Base-by-base conservation (phyloP, 2,113 vertebrate species). In the Glaucomys volans region DNA sequence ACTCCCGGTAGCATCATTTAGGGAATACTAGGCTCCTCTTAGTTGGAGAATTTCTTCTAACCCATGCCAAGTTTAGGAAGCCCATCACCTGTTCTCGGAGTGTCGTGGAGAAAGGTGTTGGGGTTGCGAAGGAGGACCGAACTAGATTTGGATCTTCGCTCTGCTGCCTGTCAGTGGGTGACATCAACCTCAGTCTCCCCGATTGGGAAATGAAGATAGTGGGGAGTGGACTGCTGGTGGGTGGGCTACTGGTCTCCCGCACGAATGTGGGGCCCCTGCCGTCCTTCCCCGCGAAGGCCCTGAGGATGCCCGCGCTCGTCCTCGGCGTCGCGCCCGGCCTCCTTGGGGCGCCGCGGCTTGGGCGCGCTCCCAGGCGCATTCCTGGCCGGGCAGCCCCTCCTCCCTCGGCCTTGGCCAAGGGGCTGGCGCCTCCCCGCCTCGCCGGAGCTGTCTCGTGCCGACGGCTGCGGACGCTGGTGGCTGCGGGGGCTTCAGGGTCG, bases 301-400 rank as follows among this genome's bases (percentile, higher is more conserved):
- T 5, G 32, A n/a, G 74, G 91, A 74, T 95, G 96, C 91, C 93
- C 71, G 90, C 95, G 82, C 93, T 74, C 59, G 79, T 67, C 50
- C 88, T 89, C 92, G 67, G 97, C 88, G 69, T 75, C 16, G 71
- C 84, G 87, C 96, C 96, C 47, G 86, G 91, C 85, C 95, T 95
- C 96, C 93, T 92, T 72, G 6, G 91, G 91, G 93, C 81, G 95
- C 90, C 72, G 94, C 72, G 93, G 96, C 87, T 82, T 95, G 93
- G 96, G 97, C 97, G 96, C 71, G 94, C 95, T 97, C 97, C 96
- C 96, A 90, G 96, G 95, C 96, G 94, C 97, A 96, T 97, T 97
- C 97, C 96, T 92, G 71, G 95, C 91, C 76, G 95, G 80, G 95
- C 95, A 35, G 97, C 96, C 96, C 97, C 96, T 92, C 96, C 96